Evolutionary conservation across 2,888 invertebrate genomes (phyloP).

Genomic region (Rhagium mordax): DNA sequence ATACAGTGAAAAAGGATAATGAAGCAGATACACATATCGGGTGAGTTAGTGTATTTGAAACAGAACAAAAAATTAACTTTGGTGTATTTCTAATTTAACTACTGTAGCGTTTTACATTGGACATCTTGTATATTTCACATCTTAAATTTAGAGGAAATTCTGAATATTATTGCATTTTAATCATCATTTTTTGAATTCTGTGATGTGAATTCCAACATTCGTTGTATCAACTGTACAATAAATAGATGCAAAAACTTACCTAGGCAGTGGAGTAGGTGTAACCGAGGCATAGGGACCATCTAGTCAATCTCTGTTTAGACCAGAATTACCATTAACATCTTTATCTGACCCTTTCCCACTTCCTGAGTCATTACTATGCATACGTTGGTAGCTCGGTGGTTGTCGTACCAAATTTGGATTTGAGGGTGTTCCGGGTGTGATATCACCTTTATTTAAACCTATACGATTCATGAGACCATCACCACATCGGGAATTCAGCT

Average conservation of each 20-base stretch:
- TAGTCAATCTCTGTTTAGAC: constrained; percentile 79
- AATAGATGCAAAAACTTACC: constrained; percentile 62
- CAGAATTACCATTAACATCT: constrained; percentile 74
- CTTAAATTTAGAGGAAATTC: too few relatives aligned
- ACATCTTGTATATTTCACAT: too few relatives aligned
- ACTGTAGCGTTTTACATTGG: too few relatives aligned
- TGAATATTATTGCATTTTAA: too few relatives aligned
- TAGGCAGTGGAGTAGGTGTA: constrained; percentile 64
- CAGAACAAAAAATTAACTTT: too few relatives aligned
- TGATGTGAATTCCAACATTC: too few relatives aligned
- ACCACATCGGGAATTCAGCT: constrained; percentile 75
- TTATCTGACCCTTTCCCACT: constrained; percentile 81
- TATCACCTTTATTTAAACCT: constrained; percentile 75
- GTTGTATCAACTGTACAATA: background rate
- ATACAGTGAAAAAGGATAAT: too few relatives aligned
- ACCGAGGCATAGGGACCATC: constrained; percentile 79
- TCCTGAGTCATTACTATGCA: constrained; percentile 88
- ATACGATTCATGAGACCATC: constrained; percentile 61
- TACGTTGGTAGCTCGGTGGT: constrained; percentile 85
- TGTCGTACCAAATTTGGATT: constrained; percentile 78
- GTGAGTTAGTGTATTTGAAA: too few relatives aligned
- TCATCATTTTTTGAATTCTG: too few relatives aligned
- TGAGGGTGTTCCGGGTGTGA: constrained; percentile 82
- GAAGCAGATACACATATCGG: too few relatives aligned
- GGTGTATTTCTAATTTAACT: too few relatives aligned